Base-by-base conservation (phyloP, 2,888 invertebrate genomes). In the Bursaphelenchus okinawaensis region DNA sequence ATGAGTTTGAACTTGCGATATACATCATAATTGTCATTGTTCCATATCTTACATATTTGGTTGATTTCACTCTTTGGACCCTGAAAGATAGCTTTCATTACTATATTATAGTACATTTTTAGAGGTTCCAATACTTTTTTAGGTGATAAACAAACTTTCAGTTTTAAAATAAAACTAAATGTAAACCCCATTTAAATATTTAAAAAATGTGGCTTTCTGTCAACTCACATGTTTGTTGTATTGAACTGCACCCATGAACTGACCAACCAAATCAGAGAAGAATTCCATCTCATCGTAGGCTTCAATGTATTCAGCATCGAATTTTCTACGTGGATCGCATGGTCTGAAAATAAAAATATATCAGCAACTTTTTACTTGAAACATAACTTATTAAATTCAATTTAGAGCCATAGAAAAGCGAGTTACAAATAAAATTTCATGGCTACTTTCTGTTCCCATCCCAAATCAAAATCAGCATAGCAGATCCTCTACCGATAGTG, bases 171-270 rank as follows among this genome's bases (percentile, higher is more conserved):
- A n/a, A n/a, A n/a, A n/a, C n/a, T n/a, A n/a, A n/a, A n/a, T n/a
- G n/a, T n/a, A n/a, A n/a, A n/a, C n/a, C n/a, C n/a, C n/a, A n/a
- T n/a, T n/a, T n/a, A n/a, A n/a, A n/a, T n/a, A n/a, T n/a, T n/a
- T n/a, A n/a, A n/a, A n/a, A n/a, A n/a, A n/a, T n/a, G n/a, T n/a
- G n/a, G n/a, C n/a, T n/a, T n/a, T n/a, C 2, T 6, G 40, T 40
- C 16, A 40, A n/a, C 40, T 40, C n/a, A 40, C 40, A 40, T 59
- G 60, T 22, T 61, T 22, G 24, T 16, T 59, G 6, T 59, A 59
- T 59, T 59, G 60, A 26, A 54, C 19, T 4, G 3, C 16, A n/a
- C 54, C 54, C 54, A 54, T 54, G 4, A 54, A 54, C 12, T 16
- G 54, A 19, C 54, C 54, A 6, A 54, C 26, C n/a, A 54, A 4